These are phyloP conservation scores for Lycia hirtaria DNA, from an alignment of 2,888 invertebrate species.

Conservation along the genomic window DNA sequence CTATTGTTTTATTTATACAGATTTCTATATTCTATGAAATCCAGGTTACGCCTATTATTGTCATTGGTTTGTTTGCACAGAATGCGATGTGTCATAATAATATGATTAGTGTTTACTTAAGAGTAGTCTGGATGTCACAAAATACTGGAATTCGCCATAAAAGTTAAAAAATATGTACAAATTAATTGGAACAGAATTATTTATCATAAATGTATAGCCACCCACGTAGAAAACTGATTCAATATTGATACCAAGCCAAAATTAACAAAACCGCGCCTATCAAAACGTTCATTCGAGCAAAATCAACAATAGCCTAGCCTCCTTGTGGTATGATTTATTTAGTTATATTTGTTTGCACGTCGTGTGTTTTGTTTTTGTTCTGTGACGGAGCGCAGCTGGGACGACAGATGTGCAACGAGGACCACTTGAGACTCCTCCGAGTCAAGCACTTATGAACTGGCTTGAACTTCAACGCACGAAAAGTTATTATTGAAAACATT, in stretches of 20 bases:
- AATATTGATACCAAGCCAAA: constrained; percentile 2
- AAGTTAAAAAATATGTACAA: no score
- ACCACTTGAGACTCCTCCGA: constrained; percentile 43
- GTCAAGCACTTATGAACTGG: constrained; percentile 40
- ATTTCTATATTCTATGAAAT: no score
- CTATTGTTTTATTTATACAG: no score
- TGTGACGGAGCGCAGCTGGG: constrained; percentile 43
- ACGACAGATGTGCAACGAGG: constrained; percentile 42
- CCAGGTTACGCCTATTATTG: no score
- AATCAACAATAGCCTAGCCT: constrained; percentile 37
- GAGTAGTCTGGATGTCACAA: no score
- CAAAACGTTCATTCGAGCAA: constrained; percentile 35
- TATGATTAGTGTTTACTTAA: no score
- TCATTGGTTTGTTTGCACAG: no score
- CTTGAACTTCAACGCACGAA: constrained; percentile 23
- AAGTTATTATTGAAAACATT: constrained; percentile 26
- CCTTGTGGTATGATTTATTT: constrained; percentile 39
- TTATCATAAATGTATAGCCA: no score
- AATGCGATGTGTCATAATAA: no score
- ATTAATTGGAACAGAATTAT: no score
- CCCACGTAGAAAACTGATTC: neutral
- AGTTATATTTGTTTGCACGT: constrained; percentile 31
- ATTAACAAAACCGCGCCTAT: constrained; percentile 25
- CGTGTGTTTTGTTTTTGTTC: constrained; percentile 28
- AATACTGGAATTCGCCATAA: no score